phyloP scores from a whole-genome alignment of 2,797 vertebrate genomes.

The Mareca strepera region DNA sequence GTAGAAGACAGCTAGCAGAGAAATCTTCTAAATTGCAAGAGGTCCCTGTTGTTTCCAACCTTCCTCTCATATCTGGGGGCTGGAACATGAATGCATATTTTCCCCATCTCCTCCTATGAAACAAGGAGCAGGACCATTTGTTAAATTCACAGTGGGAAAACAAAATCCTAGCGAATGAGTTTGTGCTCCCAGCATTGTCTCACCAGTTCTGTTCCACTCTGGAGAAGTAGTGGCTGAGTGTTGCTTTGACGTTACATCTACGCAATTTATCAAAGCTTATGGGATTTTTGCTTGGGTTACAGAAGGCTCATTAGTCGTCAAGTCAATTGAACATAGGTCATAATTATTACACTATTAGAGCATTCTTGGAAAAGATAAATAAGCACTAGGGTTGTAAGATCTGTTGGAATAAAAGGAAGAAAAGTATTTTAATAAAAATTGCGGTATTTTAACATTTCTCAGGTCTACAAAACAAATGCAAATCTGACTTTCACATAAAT shows the following conservation, averaged over 20 bases:
- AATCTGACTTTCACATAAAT: constrained; percentile 31
- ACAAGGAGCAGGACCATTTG: neutral
- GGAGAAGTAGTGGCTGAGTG: constrained; percentile 1
- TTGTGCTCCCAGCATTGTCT: neutral
- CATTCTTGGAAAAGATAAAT: constrained; percentile 53
- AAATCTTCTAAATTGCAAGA: neutral
- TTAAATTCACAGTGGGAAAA: neutral
- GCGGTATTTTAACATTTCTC: constrained; percentile 31
- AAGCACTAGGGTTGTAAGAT: constrained; percentile 23
- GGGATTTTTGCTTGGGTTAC: constrained; percentile 56
- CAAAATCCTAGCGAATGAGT: neutral
- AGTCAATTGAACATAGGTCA: constrained; percentile 63
- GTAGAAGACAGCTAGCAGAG: neutral
- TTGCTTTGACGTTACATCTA: neutral
- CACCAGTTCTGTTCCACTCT: neutral
- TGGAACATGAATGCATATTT: neutral
- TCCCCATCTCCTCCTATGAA: neutral
- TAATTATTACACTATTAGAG: constrained; percentile 49
- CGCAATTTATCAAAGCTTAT: constrained; percentile 42
- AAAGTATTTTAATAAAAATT: constrained; percentile 58
- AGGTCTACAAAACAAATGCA: constrained; percentile 13
- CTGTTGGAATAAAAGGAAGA: constrained; percentile 1
- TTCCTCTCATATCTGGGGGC: neutral
- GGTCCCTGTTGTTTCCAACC: neutral
- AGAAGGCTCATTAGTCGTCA: constrained; percentile 55